These are phyloP conservation scores for Trachelus iudaicus DNA, from an alignment of 2,888 invertebrate genomes.

Conservation along the genomic window DNA sequence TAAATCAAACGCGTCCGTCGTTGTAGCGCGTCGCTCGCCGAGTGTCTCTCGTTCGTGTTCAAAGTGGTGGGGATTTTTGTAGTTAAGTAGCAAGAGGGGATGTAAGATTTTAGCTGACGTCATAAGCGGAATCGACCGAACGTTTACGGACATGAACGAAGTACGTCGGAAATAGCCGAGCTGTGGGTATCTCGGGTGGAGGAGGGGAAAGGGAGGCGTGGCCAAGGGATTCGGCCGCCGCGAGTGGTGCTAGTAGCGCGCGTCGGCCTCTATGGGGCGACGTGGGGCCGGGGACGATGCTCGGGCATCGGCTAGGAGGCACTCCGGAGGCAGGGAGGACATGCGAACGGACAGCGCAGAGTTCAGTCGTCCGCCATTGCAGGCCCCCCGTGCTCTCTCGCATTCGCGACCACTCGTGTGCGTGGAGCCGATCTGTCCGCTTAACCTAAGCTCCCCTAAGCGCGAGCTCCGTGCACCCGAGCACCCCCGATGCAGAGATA, in stretches of 20 bases:
- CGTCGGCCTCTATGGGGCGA: slow-evolving; percentile 43
- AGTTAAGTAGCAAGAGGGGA: neutral
- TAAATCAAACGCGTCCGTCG: neutral
- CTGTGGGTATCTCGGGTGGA: neutral
- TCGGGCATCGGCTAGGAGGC: slow-evolving; percentile 54
- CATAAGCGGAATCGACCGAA: neutral
- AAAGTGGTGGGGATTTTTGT: neutral
- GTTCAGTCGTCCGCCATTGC: slow-evolving; percentile 68
- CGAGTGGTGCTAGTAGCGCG: slow-evolving; percentile 52
- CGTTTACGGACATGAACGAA: neutral
- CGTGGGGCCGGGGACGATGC: slow-evolving; percentile 52
- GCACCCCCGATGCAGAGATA: slow-evolving; percentile 66
- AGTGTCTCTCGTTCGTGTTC: neutral
- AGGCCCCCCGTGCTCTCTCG: slow-evolving; percentile 61
- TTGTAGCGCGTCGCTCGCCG: neutral
- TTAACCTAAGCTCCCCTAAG: slow-evolving; percentile 48
- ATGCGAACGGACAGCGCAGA: slow-evolving; percentile 57
- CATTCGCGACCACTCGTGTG: slow-evolving; percentile 52
- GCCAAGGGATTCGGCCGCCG: slow-evolving; percentile 38
- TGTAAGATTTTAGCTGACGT: neutral
- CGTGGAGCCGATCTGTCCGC: slow-evolving; percentile 51
- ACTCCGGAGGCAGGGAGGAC: slow-evolving; percentile 63
- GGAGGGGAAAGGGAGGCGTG: slow-evolving; percentile 21
- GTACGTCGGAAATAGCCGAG: neutral
- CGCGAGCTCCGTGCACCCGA: slow-evolving; percentile 59